These are phyloP conservation scores for Forbesichthys papilliferus DNA, from an alignment of 2,113 vertebrate species.

Conservation along the genomic window DNA sequence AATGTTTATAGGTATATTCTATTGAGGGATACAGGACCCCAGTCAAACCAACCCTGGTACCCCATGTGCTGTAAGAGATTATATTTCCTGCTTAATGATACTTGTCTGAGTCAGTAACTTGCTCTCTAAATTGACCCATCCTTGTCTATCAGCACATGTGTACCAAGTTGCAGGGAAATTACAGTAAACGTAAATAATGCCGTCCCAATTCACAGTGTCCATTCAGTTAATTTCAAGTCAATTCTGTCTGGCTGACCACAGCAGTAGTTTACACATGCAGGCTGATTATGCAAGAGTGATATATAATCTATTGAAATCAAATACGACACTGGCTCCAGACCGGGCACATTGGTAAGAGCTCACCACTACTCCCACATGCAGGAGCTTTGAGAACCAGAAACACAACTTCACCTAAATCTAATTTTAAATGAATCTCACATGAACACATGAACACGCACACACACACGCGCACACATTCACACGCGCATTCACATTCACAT, in stretches of 20 bases:
- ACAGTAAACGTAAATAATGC: not conserved
- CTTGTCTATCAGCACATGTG: too few relatives aligned
- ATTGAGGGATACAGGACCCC: not conserved
- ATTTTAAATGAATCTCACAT: not conserved
- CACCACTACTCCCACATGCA: constrained; percentile 11
- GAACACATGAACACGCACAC: not conserved
- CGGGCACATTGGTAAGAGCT: constrained; percentile 44
- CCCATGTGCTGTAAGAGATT: not conserved
- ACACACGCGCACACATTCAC: not conserved
- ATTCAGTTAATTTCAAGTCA: not conserved
- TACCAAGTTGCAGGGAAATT: too few relatives aligned
- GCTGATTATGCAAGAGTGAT: constrained; percentile 21
- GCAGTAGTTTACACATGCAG: constrained; percentile 34
- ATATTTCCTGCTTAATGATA: not conserved
- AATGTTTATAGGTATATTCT: too few relatives aligned
- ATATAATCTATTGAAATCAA: constrained; percentile 58
- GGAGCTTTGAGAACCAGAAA: constrained; percentile 10
- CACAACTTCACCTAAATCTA: too few relatives aligned
- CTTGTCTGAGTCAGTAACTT: not conserved
- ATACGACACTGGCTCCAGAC: constrained; percentile 45
- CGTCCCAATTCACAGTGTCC: not conserved
- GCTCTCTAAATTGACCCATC: constrained; percentile 2
- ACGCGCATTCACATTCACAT: not conserved
- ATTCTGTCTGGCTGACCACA: too few relatives aligned
- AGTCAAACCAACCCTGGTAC: too few relatives aligned